phyloP scores from a whole-genome alignment of 1,140 invertebrate genomes.

The Glossosoma conforme region DNA sequence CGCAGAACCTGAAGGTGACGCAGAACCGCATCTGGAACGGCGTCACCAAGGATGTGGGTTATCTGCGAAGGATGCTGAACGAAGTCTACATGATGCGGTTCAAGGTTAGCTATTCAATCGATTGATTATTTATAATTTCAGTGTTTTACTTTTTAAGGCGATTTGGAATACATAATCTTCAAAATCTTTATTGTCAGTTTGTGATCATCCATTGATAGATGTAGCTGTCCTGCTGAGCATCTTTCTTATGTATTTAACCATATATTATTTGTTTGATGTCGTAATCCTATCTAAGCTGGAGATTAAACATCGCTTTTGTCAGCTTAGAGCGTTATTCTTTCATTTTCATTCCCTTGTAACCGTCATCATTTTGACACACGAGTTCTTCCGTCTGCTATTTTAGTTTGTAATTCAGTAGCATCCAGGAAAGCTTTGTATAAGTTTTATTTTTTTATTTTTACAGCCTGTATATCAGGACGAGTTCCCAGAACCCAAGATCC shows the following conservation, averaged over 20 bases:
- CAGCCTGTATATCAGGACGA: constrained; percentile 53
- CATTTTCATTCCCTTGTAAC: too few relatives aligned
- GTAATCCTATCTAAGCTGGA: too few relatives aligned
- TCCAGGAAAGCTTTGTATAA: too few relatives aligned
- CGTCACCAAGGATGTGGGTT: constrained; percentile 69
- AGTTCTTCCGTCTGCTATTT: too few relatives aligned
- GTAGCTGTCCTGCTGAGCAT: too few relatives aligned
- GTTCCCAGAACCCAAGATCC: constrained; percentile 34
- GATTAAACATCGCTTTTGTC: too few relatives aligned
- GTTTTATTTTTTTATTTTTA: constrained; percentile 28
- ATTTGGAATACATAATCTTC: not conserved
- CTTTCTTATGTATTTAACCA: too few relatives aligned
- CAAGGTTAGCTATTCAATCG: constrained; percentile 55
- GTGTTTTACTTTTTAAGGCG: not conserved
- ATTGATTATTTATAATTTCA: not conserved
- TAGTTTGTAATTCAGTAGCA: too few relatives aligned
- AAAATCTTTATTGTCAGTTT: too few relatives aligned
- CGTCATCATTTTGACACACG: not conserved
- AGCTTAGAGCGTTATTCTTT: too few relatives aligned
- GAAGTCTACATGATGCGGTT: constrained; percentile 73
- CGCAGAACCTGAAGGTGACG: constrained; percentile 67
- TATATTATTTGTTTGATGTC: not conserved
- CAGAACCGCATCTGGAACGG: constrained; percentile 73
- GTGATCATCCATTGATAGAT: too few relatives aligned
- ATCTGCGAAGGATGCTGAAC: constrained; percentile 68